Evolutionary conservation across 2,113 vertebrate species (phyloP), one percentile per base, ranked within the genome.

Genomic region (Tyto alba): DNA sequence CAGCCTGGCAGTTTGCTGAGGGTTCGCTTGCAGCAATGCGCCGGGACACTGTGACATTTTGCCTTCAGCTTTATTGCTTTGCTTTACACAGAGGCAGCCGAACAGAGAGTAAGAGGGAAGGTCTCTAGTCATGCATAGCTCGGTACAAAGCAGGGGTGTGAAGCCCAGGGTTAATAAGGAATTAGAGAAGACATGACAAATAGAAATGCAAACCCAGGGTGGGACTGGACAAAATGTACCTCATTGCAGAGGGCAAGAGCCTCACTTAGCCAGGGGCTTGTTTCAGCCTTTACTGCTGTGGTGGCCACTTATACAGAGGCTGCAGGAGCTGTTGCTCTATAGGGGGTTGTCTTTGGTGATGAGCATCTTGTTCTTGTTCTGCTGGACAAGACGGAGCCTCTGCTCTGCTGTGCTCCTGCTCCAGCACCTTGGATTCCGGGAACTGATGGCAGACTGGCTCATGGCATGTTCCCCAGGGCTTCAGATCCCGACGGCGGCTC

Each of bases 31-130:
- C 56, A 91, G 19, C 5, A 27, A 67, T 29, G 32, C 77, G 11
- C 34, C 2, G 2, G 56, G 47, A 92, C 47, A 29, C 52, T 0
- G 19, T 4, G 47, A 10, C 2, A 0, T 53, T 89, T 78, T 66
- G 52, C 30, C 7, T 79, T 64, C 18, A 11, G 18, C 67, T 95
- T 95, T 95, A 92, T 94, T 95, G 29, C 26, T 88, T 91, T 85
- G 79, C 64, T 92, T 92, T 69, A 60, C 50, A 71, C 4, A 45
- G 66, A 56, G 48, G 47, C 34, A 68, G 25, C 50, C 18, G 3
- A 23, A 22, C 11, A 32, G 11, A 23, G 64, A 32, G 32, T 4
- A 15, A 43, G 48, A 50, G 71, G 38, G 38, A 57, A 68, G 62
- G 52, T 40, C 56, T 62, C 45, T 6, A 20, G 18, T 13, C 45